phyloP scores from a whole-genome alignment of 92 coral and sea anemone species.

The Diadumene lineata region DNA sequence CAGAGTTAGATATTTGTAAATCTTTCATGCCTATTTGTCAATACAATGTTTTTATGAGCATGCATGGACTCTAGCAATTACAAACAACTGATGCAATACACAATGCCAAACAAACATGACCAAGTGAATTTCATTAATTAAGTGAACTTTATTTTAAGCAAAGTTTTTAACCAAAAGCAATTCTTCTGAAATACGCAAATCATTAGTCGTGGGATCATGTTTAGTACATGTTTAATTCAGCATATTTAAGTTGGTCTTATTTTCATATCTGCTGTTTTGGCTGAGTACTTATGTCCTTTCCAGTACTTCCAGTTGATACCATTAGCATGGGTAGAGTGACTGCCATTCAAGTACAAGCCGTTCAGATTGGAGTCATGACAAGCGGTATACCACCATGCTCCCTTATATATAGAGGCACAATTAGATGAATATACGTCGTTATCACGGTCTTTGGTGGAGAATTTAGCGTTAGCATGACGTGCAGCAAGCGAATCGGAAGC shows the following conservation, averaged over 20 bases:
- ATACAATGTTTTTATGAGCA: too few relatives aligned
- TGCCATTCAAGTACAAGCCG: conserved; percentile 37
- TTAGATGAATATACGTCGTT: background rate
- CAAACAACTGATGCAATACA: too few relatives aligned
- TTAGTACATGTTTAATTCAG: too few relatives aligned
- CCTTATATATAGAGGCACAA: conserved; percentile 23
- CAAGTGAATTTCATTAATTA: too few relatives aligned
- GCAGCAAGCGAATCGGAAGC: conserved; percentile 49
- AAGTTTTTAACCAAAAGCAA: too few relatives aligned
- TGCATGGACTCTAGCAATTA: too few relatives aligned
- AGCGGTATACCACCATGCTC: conserved; percentile 52
- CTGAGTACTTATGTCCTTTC: conserved; percentile 28
- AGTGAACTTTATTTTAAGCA: too few relatives aligned
- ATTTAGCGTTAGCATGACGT: conserved; percentile 3
- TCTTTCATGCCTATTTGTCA: too few relatives aligned
- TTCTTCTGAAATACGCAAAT: too few relatives aligned
- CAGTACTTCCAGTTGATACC: conserved; percentile 50
- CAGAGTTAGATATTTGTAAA: too few relatives aligned
- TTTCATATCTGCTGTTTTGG: conserved; percentile 53
- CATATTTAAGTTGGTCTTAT: conserved; percentile 39
- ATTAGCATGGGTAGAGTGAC: background rate
- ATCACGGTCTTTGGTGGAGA: conserved; percentile 41
- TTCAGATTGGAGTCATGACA: conserved; percentile 47
- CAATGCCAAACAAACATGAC: too few relatives aligned
- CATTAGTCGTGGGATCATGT: too few relatives aligned